phyloP scores from a whole-genome alignment of 2,113 vertebrate species.

The Campylomormyrus numenius region DNA sequence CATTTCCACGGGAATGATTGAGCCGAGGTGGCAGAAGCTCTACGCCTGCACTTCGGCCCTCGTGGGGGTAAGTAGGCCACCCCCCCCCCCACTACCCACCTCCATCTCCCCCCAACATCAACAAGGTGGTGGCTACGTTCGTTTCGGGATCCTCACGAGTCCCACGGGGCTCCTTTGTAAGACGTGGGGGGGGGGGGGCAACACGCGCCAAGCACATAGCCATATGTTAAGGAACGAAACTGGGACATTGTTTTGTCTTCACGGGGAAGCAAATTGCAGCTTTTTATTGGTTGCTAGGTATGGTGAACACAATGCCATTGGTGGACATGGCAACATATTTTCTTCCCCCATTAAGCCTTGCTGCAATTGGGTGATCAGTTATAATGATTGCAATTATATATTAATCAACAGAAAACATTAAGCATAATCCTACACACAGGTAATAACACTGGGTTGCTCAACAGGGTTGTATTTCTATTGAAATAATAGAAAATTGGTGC shows the following conservation, averaged over 20 bases:
- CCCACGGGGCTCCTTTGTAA: neutral
- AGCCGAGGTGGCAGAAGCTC: conserved; percentile 18
- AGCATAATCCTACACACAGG: neutral
- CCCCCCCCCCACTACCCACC: too few species aligned
- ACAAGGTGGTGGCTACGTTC: neutral
- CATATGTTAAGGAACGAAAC: neutral
- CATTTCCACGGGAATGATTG: conserved; percentile 41
- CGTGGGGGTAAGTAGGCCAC: neutral
- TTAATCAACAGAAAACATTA: neutral
- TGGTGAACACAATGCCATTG: neutral
- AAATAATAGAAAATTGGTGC: neutral
- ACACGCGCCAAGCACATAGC: neutral
- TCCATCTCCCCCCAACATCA: neutral
- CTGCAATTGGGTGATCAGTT: neutral
- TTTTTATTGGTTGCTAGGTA: conserved; percentile 7
- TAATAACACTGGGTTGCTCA: neutral
- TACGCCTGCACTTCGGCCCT: conserved; percentile 6
- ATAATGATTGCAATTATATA: neutral
- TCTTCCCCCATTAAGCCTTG: neutral
- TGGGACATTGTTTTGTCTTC: neutral
- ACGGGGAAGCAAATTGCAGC: neutral
- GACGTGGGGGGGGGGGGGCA: too few species aligned
- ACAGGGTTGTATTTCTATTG: neutral
- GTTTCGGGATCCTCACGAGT: neutral
- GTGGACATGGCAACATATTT: neutral